Conservation (phyloP, 37 sponge, comb jelly and placozoan genomes). For the Bolinopsis microptera region DNA sequence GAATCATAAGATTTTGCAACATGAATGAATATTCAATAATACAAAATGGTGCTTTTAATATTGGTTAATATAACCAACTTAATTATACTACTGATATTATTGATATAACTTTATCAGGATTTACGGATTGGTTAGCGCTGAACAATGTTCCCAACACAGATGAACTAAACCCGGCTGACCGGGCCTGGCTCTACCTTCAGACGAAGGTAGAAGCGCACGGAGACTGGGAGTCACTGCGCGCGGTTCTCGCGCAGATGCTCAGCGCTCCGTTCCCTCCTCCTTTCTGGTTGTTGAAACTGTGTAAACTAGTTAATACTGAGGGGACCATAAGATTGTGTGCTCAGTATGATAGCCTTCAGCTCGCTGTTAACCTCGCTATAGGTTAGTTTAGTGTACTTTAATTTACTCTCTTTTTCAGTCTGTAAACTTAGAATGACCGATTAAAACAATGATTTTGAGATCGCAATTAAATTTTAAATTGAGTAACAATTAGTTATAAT, state of each 20-base stretch:
- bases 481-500: no score
- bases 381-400: not conserved
- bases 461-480: no score
- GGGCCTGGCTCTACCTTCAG: conserved; percentile 55
- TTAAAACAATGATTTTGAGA: no score
- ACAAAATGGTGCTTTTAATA: no score
- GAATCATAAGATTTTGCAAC: no score
- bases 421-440: no score
- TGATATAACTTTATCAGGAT: no score
- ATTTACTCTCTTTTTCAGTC: no score
- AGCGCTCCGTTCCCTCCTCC: conserved; percentile 43
- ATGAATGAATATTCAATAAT: no score
- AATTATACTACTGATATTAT: no score
- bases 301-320: conserved; percentile 21
- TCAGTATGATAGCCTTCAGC: conserved; percentile 22
- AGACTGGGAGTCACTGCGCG: not conserved
- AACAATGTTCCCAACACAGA: conserved; percentile 19
- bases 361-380: conserved; percentile 18
- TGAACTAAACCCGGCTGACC: not conserved
- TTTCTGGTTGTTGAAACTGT: conserved; percentile 44
- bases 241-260: conserved; percentile 47
- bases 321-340: conserved; percentile 35
- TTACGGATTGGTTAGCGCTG: conserved; percentile 6
- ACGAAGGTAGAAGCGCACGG: not conserved
- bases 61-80: no score